Base-by-base conservation (phyloP, 92 coral and sea anemone genomes). In the Porites lobata region DNA sequence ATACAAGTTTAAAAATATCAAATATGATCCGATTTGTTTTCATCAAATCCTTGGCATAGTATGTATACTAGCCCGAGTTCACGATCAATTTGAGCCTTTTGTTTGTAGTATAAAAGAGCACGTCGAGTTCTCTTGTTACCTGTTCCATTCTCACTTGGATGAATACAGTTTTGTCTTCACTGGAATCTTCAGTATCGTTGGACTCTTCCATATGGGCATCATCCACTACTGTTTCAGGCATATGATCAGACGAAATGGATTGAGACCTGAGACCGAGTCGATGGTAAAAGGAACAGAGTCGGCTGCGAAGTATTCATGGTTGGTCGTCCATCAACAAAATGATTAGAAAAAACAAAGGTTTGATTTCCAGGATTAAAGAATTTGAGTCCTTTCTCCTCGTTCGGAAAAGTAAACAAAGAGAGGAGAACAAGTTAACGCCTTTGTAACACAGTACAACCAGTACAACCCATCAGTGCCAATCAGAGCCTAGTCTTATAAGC, bases 111-210 rank as follows among this genome's bases (percentile, higher is more conserved):
- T 68, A 68, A 68, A 68, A 68, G 73, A 21, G 77, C 77, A 72
- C 61, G 61, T 72, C 77, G 59, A 14, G 77, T 72, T 72, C 77
- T 72, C 77, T 72, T 72, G 77, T 72, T 72, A 72, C 59, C 77
- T 72, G 77, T 72, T 72, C 77, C 77, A 50, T 72, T 72, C 77
- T 43, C 77, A 72, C 43, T 43, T 59, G 77, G 61, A 72, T 47
- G 77, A 72, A 72, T 47, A 72, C 77, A 72, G 77, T 72, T 72
- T 72, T 72, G 77, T 72, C 77, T 72, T 72, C 77, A 72, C 77
- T 15, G 77, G 56, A 72, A 52, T 72, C 77, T 72, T 50, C 59
- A 24, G 77, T 32, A 68, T 65, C 24, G 69, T 65, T 65, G 69
- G 69, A 65, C 69, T 65, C 69, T 65, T 65, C 69, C 75, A 70